A percentile compares a stretch with the other conserved stretches of the same genome.
phyloP scores from a whole-genome alignment of 2,888 invertebrate genomes.

The Litoditis marina region DNA sequence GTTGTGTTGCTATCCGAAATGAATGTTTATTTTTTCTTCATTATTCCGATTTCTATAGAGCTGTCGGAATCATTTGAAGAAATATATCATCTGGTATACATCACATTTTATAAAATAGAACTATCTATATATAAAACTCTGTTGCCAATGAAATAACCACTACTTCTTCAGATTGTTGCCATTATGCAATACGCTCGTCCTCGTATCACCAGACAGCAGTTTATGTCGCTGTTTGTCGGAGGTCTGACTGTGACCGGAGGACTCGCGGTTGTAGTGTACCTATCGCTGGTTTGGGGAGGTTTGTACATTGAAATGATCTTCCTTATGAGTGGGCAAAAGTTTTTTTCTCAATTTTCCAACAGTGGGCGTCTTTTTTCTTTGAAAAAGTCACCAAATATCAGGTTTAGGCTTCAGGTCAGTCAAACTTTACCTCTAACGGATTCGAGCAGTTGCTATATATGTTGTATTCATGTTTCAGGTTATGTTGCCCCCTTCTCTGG shows the following conservation, averaged over 20 bases:
- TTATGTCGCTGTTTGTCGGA: slow-evolving; percentile 71
- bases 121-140: slow-evolving; percentile 78
- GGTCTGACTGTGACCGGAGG: slow-evolving; percentile 76
- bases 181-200: slow-evolving; percentile 53
- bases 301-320: not conserved
- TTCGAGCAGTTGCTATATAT: not conserved
- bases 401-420: no score
- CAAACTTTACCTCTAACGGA: not conserved
- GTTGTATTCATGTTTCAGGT: slow-evolving; percentile 64
- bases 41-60: no score
- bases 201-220: slow-evolving; percentile 59
- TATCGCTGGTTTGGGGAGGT: slow-evolving; percentile 48
- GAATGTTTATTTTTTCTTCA: no score
- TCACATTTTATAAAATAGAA: slow-evolving; percentile 66
- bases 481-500: slow-evolving; percentile 95
- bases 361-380: no score
- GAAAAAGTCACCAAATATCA: no score
- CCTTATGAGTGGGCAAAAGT: no score
- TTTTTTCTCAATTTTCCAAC: no score
- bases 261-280: slow-evolving; percentile 73
- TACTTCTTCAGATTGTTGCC: slow-evolving; percentile 48
- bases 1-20: no score
- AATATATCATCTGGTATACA: not conserved
- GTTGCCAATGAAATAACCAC: slow-evolving; percentile 72
- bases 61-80: no score